Conservation (phyloP, 1,140 invertebrate genomes). For the Mya arenaria region DNA sequence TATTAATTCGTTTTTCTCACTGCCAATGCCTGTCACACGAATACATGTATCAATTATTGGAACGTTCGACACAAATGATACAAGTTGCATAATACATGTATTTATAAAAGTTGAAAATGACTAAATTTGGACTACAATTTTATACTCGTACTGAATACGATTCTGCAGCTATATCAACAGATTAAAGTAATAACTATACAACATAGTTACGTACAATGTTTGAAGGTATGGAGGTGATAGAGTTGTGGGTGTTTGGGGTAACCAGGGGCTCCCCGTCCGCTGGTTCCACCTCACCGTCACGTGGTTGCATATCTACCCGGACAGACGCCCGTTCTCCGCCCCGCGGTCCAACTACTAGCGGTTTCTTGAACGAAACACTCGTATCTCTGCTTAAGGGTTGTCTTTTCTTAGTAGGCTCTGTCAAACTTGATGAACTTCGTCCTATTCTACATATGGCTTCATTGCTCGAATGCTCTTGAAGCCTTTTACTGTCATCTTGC, state of each 20-base stretch:
- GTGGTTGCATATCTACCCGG: conserved; percentile 3
- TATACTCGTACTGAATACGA: too few relatives aligned
- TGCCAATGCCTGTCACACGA: too few relatives aligned
- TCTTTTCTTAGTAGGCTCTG: conserved; percentile 7
- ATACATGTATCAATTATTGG: too few relatives aligned
- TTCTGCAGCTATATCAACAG: too few relatives aligned
- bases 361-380: conserved; percentile 35
- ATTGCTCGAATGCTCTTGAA: neutral
- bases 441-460: conserved; percentile 28
- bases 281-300: neutral
- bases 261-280: conserved; percentile 13
- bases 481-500: conserved; percentile 10
- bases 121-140: too few relatives aligned
- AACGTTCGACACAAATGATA: too few relatives aligned
- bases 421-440: conserved; percentile 38
- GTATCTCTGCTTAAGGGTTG: conserved; percentile 35
- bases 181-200: too few relatives aligned
- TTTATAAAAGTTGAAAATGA: too few relatives aligned
- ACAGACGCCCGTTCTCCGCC: neutral
- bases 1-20: too few relatives aligned
- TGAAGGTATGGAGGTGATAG: too few relatives aligned
- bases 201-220: too few relatives aligned
- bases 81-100: too few relatives aligned
- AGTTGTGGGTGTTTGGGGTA: neutral
- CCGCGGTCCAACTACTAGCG: neutral